Conservation (phyloP, 2,797 vertebrate genomes). For the Smutsia gigantea region DNA sequence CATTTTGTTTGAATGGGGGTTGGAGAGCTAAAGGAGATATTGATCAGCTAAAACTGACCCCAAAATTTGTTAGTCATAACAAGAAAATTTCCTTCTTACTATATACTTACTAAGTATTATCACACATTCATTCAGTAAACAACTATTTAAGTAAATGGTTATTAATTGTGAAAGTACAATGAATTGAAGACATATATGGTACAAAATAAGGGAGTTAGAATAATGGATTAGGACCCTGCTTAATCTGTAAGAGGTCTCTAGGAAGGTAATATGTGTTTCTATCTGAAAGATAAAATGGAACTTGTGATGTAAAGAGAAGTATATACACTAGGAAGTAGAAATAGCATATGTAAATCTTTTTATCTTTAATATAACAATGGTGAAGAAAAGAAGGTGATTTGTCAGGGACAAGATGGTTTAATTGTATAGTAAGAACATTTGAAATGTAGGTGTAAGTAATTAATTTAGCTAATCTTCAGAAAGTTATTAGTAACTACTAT, state of each 20-base stretch:
- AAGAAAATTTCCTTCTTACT: neutral
- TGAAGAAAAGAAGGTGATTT: no score
- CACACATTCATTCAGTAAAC: neutral
- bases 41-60: neutral
- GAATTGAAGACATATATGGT: neutral
- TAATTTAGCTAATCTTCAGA: no score
- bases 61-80: neutral
- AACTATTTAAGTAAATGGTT: neutral
- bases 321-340: no score
- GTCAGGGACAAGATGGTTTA: no score
- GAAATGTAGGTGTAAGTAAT: no score
- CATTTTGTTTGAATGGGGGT: neutral
- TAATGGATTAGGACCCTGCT: neutral
- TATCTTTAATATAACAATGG: no score
- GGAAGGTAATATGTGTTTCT: neutral
- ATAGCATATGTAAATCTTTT: no score
- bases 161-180: neutral
- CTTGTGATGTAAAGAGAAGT: no score
- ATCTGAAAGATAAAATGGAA: neutral
- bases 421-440: no score
- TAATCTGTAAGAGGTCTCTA: neutral
- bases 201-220: neutral
- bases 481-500: no score
- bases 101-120: neutral
- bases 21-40: neutral